phyloP scores from a whole-genome alignment of 2,888 invertebrate species.

The Chloromyia formosa region DNA sequence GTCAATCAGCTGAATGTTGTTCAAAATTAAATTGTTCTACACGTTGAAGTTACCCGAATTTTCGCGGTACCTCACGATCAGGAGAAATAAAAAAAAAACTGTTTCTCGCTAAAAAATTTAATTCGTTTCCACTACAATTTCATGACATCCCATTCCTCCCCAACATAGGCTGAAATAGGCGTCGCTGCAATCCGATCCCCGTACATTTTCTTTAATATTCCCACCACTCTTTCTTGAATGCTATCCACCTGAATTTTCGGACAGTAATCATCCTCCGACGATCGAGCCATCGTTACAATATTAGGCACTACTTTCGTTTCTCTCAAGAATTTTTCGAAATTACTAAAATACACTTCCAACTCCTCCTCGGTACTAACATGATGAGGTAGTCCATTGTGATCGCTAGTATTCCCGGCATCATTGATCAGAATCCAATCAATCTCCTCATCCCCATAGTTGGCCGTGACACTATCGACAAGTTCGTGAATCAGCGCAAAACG shows the following conservation, averaged over 20 bases:
- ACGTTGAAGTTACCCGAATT: too few species aligned
- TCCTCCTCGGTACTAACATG: constrained; percentile 79
- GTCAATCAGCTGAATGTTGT: too few species aligned
- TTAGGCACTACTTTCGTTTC: constrained; percentile 69
- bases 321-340: constrained; percentile 69
- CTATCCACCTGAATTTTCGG: constrained; percentile 82
- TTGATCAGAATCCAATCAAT: constrained; percentile 84
- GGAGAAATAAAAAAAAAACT: too few species aligned
- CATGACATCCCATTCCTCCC: constrained; percentile 63
- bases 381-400: constrained; percentile 83
- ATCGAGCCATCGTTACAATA: constrained; percentile 81
- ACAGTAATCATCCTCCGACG: constrained; percentile 89
- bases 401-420: constrained; percentile 88
- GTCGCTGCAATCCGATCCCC: constrained; percentile 58
- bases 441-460: constrained; percentile 69
- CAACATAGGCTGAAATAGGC: constrained; percentile 60
- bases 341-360: constrained; percentile 70
- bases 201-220: constrained; percentile 66
- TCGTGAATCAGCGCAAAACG: constrained; percentile 60
- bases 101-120: too few species aligned
- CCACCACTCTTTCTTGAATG: constrained; percentile 76
- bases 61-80: too few species aligned
- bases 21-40: too few species aligned
- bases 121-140: constrained; percentile 58
- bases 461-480: constrained; percentile 66